These are phyloP conservation scores for Neoascia interrupta DNA, from an alignment of 2,888 invertebrate species.

Conservation along the genomic window DNA sequence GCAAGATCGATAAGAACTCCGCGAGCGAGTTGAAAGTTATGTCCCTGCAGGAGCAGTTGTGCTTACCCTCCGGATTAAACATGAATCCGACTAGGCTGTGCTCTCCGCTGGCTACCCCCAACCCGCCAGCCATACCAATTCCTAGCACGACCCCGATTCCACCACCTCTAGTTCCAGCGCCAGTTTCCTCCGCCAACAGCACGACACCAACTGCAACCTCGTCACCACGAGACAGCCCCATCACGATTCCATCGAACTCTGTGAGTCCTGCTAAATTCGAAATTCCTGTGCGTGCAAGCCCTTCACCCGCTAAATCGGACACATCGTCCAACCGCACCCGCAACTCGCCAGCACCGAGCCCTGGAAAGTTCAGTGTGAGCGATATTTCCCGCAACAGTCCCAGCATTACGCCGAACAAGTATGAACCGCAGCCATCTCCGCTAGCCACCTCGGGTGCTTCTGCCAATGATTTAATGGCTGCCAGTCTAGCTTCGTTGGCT, in stretches of 20 bases:
- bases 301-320: constrained; percentile 82
- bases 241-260: constrained; percentile 78
- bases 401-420: constrained; percentile 78
- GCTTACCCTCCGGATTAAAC: constrained; percentile 79
- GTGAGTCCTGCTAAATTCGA: constrained; percentile 81
- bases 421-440: constrained; percentile 72
- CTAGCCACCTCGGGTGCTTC: constrained; percentile 71
- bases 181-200: constrained; percentile 44
- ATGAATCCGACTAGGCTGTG: constrained; percentile 79
- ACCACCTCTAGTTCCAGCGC: constrained; percentile 52
- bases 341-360: constrained; percentile 81
- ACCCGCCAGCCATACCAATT: constrained; percentile 72
- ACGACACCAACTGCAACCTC: constrained; percentile 71
- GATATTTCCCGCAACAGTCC: constrained; percentile 78
- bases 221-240: constrained; percentile 79
- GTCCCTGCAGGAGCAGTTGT: constrained; percentile 78
- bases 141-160: constrained; percentile 70
- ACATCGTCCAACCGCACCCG: constrained; percentile 82
- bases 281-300: constrained; percentile 82
- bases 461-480: constrained; percentile 78
- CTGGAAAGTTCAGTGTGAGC: constrained; percentile 78
- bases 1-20: constrained; percentile 72
- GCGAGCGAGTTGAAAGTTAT: constrained; percentile 76
- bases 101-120: constrained; percentile 77
- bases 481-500: constrained; percentile 78